phyloP scores from a whole-genome alignment of 2,797 vertebrate species.

The Gymnopithys bicolor region DNA sequence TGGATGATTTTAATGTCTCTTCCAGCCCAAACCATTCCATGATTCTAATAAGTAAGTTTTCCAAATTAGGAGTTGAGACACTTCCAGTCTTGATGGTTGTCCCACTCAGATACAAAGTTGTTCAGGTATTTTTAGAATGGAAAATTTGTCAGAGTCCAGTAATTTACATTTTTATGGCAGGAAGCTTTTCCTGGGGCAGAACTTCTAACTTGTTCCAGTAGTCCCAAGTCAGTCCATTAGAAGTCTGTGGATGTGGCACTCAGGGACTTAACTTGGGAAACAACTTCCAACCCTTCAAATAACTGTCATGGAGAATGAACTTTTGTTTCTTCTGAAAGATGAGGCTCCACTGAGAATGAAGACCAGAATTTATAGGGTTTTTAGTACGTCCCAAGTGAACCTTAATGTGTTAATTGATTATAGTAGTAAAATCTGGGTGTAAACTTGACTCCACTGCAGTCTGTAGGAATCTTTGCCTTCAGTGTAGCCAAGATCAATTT shows the following conservation, averaged over 20 bases:
- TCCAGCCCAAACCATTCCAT: neutral
- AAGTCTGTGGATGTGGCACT: neutral
- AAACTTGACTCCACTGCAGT: neutral
- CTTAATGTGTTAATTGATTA: neutral
- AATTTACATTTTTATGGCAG: neutral
- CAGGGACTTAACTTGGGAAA: neutral
- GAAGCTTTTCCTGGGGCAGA: neutral
- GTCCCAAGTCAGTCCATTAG: neutral
- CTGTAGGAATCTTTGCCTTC: neutral
- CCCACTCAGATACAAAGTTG: neutral
- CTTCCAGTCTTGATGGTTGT: neutral
- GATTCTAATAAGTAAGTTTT: neutral
- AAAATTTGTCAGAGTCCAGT: neutral
- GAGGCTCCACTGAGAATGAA: neutral
- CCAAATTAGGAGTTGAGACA: neutral
- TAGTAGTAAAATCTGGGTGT: neutral
- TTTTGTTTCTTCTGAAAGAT: neutral
- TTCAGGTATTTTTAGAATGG: neutral
- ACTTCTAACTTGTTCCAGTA: neutral
- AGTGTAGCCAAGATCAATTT: neutral
- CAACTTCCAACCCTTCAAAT: neutral
- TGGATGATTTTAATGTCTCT: neutral
- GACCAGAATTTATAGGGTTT: neutral
- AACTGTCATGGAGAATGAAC: neutral
- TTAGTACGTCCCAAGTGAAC: neutral